A percentile compares a stretch with the other conserved stretches of the same genome.
Conservation (phyloP, 2,113 vertebrate species). For the Vidua chalybeata region DNA sequence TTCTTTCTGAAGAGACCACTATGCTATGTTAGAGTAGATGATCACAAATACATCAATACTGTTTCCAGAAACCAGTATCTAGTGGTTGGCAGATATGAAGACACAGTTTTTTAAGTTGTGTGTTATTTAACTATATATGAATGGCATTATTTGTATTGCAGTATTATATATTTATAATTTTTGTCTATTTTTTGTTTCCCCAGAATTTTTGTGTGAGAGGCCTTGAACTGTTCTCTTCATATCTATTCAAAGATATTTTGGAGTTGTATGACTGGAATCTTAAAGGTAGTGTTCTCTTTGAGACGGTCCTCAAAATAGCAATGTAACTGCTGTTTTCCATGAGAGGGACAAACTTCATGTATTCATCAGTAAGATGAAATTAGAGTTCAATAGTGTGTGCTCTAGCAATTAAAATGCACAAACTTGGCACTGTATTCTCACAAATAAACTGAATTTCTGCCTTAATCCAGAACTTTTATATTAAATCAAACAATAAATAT, state of each 20-base stretch:
- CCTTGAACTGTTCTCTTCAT: slow-evolving; percentile 91
- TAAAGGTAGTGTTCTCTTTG: slow-evolving; percentile 77
- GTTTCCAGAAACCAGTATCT: neutral
- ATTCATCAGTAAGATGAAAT: neutral
- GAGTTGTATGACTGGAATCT: slow-evolving; percentile 99
- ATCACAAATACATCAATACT: neutral
- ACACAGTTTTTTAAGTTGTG: rapidly evolving
- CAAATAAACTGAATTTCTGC: neutral
- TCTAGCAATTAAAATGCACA: neutral
- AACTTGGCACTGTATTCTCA: neutral
- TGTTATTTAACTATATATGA: neutral
- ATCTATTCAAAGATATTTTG: slow-evolving; percentile 93
- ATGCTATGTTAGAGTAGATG: neutral
- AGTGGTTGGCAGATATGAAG: neutral
- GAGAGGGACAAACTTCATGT: neutral
- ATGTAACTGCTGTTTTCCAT: neutral
- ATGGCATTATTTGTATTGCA: neutral
- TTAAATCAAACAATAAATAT: neutral
- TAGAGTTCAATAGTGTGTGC: neutral
- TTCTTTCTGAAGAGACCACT: neutral
- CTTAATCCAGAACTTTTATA: neutral
- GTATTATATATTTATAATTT: neutral
- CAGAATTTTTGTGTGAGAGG: slow-evolving; percentile 97
- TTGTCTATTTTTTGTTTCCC: slow-evolving; percentile 20
- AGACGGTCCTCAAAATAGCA: neutral